These are phyloP conservation scores for Mesoligia furuncula DNA, from an alignment of 2,888 invertebrate genomes.

Conservation along the genomic window DNA sequence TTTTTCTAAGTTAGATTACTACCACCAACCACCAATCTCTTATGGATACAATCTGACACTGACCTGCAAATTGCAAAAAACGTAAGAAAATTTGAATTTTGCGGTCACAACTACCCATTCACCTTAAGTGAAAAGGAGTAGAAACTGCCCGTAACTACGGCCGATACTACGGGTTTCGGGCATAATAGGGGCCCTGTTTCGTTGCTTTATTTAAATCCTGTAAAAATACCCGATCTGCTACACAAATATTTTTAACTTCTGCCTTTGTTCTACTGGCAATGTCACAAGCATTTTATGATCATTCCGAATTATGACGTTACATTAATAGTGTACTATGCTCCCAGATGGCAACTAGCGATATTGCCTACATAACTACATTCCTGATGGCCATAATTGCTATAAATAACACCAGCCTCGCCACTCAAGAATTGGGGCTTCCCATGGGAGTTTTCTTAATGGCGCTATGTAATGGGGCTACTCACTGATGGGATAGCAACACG, in stretches of 20 bases:
- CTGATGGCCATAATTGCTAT: slow-evolving; percentile 30
- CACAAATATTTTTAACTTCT: not conserved
- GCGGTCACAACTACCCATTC: too few relatives aligned
- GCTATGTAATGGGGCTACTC: slow-evolving; percentile 14
- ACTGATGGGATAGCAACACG: slow-evolving; percentile 1
- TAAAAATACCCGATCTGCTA: not conserved
- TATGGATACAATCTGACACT: too few relatives aligned
- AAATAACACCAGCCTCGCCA: slow-evolving; percentile 30
- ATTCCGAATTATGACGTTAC: not conserved
- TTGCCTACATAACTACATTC: slow-evolving; percentile 27
- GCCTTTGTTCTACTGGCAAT: not conserved
- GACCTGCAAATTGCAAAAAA: too few relatives aligned
- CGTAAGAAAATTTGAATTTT: too few relatives aligned
- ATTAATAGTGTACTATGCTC: slow-evolving; percentile 13
- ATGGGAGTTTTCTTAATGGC: slow-evolving; percentile 40
- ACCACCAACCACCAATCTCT: too few relatives aligned
- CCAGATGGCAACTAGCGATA: slow-evolving; percentile 21
- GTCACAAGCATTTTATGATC: slow-evolving; percentile 3
- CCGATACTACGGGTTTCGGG: not conserved
- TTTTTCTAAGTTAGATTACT: too few relatives aligned
- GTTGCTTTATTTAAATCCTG: not conserved
- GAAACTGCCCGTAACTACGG: too few relatives aligned
- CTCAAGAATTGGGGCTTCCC: slow-evolving; percentile 40
- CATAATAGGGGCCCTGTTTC: not conserved
- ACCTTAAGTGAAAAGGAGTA: too few relatives aligned